Evolutionary conservation across 2,113 vertebrate species (phyloP).

Genomic region (Paraplagusia blochii): DNA sequence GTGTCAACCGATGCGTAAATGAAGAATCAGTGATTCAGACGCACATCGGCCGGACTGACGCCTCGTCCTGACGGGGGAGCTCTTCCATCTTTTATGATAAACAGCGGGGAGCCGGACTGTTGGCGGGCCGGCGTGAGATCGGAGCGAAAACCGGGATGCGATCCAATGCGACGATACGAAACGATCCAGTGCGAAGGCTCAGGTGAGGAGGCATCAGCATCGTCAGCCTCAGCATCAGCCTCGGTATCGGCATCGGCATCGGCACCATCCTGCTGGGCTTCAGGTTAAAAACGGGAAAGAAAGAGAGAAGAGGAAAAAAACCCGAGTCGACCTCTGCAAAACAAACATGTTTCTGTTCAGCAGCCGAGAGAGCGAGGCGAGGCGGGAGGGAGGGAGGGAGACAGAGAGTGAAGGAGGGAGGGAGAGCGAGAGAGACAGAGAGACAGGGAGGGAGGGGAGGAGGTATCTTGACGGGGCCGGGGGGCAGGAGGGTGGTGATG

Average conservation of each 20-base stretch:
- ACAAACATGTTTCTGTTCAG: conserved; percentile 31
- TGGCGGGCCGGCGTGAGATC: conserved; percentile 28
- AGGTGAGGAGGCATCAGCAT: conserved; percentile 10
- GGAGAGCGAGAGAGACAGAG: not conserved
- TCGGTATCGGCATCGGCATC: not conserved
- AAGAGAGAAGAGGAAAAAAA: not conserved
- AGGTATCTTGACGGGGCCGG: conserved; percentile 18
- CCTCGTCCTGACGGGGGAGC: conserved; percentile 66
- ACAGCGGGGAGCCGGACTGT: conserved; percentile 32
- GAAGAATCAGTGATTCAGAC: conserved; percentile 53
- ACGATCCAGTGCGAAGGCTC: conserved; percentile 38
- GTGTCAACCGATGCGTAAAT: conserved; percentile 60
- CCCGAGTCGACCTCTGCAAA: conserved; percentile 29
- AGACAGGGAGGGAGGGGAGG: conserved; percentile 42
- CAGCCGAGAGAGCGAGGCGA: not conserved
- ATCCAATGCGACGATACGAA: conserved; percentile 71
- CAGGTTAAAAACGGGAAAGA: not conserved
- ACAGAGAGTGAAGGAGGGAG: not conserved
- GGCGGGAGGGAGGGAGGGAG: not conserved
- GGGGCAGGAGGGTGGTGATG: too few relatives aligned
- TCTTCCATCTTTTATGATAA: conserved; percentile 66
- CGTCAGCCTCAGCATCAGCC: conserved; percentile 5
- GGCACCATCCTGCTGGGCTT: conserved; percentile 13
- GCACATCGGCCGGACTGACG: conserved; percentile 56
- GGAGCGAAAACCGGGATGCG: conserved; percentile 57